Base-by-base conservation (phyloP, 2,797 vertebrate genomes). In the Xenopus petersii region DNA sequence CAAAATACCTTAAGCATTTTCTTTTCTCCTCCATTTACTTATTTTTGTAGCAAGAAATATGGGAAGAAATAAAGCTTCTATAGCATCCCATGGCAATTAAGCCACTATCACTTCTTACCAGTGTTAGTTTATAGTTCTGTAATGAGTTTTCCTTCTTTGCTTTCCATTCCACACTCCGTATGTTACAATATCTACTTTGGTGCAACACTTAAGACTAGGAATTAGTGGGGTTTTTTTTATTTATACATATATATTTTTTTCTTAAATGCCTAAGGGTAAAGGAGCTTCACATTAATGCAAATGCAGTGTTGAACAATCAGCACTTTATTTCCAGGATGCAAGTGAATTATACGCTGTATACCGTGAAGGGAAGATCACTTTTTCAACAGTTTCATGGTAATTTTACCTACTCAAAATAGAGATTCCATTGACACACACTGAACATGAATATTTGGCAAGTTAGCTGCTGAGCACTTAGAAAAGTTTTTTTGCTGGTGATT, bases 321-420 rank as follows among this genome's bases (percentile, higher is more conserved):
- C 59, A 81, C 79, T 84, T 84, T 81, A 81, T 81, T 81, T 82
- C 75, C 46, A 67, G 74, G 59, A 2, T 65, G 73, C 78, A 79
- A 73, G 81, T 69, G 68, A 79, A 82, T 42, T 80, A 26, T 64
- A 73, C 60, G 71, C 76, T 76, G 70, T 67, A 76, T 56, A 71
- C 59, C 24, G 30, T 79, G 62, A 79, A 79, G 71, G 46, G 58
- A 79, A 81, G 74, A 79, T 49, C 60, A 64, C 73, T 81, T 80
- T 74, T 47, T 71, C 79, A 67, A 64, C 2, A 71, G 77, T 55
- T 69, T 85, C 74, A 36, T 47, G 69, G 64, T 75, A 64, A 77
- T 77, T 82, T 71, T 48, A 80, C 79, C 76, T 80, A 49, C 77
- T 80, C 66, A 64, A 58, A 73, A 66, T 36, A 60, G 66, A 74